phyloP scores from a whole-genome alignment of 2,797 vertebrate species.

The Octomys mimax region DNA sequence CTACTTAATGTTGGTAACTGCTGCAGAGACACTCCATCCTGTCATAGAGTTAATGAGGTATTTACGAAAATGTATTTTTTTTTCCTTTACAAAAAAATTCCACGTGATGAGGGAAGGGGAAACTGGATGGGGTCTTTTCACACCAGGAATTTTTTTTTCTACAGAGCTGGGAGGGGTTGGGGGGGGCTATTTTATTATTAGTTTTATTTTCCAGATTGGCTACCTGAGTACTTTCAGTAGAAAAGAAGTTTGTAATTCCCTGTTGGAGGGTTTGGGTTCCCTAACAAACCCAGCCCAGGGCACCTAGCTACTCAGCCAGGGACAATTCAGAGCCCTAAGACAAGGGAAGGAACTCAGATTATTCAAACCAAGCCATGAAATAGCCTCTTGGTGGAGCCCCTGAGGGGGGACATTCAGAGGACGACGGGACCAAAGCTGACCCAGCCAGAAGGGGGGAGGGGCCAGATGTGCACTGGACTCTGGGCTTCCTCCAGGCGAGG shows the following conservation, averaged over 20 bases:
- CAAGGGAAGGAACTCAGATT: background rate
- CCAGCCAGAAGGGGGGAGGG: background rate
- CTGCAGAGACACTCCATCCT: constrained; percentile 78
- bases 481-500: background rate
- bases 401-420: background rate
- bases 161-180: background rate
- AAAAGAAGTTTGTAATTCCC: constrained; percentile 19
- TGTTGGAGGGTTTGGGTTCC: background rate
- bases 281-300: background rate
- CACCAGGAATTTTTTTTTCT: constrained; percentile 60
- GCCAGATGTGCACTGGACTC: background rate
- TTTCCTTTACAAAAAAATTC: constrained; percentile 33
- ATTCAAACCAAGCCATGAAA: background rate
- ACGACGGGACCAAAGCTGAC: background rate
- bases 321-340: constrained; percentile 18
- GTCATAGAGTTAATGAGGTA: constrained; percentile 85
- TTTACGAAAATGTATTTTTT: constrained; percentile 86
- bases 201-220: constrained; percentile 51
- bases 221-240: constrained; percentile 12
- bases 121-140: constrained; percentile 68
- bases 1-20: constrained; percentile 85
- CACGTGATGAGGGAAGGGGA: constrained; percentile 20
- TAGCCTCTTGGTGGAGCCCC: background rate
- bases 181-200: background rate
- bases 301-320: constrained; percentile 8